Conservation (phyloP, 1,140 invertebrate species). For the Heliconius nattereri region DNA sequence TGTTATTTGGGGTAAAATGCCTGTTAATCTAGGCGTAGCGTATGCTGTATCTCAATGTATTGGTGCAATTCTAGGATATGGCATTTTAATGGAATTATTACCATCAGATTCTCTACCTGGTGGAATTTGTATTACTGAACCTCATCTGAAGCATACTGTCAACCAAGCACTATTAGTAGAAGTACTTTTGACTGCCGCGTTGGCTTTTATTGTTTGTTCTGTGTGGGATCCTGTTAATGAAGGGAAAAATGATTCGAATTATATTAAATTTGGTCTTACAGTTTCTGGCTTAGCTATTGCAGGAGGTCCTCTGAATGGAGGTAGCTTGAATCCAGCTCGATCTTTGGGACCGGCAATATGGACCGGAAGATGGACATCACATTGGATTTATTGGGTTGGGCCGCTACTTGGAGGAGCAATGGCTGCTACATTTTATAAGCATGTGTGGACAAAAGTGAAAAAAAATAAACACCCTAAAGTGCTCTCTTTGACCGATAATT, state of each 20-base stretch:
- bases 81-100: conserved; percentile 83
- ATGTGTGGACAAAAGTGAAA: conserved; percentile 68
- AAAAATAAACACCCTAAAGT: conserved; percentile 27
- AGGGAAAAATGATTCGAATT: conserved; percentile 77
- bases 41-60: conserved; percentile 87
- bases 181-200: conserved; percentile 84
- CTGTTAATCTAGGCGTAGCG: conserved; percentile 84
- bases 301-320: conserved; percentile 83
- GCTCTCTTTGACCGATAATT: conserved; percentile 19
- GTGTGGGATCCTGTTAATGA: conserved; percentile 82
- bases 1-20: conserved; percentile 77
- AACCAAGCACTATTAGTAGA: conserved; percentile 64
- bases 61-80: conserved; percentile 87
- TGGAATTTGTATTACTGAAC: conserved; percentile 83
- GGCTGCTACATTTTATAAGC: conserved; percentile 84
- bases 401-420: conserved; percentile 83
- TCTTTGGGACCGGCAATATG: conserved; percentile 89
- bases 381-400: conserved; percentile 91
- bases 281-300: conserved; percentile 84
- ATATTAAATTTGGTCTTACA: conserved; percentile 82
- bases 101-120: conserved; percentile 58
- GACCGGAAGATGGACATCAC: conserved; percentile 84
- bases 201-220: conserved; percentile 86
- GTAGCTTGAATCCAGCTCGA: conserved; percentile 91
- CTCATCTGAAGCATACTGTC: conserved; percentile 72